Base-by-base conservation (phyloP, 2,888 invertebrate genomes). In the Crocallis elinguaria region DNA sequence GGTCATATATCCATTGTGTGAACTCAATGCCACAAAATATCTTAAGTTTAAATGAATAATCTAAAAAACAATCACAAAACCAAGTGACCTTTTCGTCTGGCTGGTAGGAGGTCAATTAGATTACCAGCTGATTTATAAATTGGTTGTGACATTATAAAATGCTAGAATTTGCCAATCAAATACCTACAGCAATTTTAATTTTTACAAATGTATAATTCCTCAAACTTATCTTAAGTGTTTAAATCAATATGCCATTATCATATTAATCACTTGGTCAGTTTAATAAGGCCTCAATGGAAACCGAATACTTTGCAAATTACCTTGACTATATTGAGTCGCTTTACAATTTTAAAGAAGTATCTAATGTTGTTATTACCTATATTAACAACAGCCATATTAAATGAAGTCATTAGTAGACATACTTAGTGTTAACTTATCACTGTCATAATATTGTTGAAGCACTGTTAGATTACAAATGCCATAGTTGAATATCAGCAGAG, bases 401-500 rank as follows among this genome's bases (percentile, higher is more conserved):
- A 37, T 37, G 27, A n/a, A 16, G 29, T 45, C 19, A 29, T 37
- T 46, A 46, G 37, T 35, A 2, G 17, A 44, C 30, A 9, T 38
- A 44, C 16, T 33, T 27, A 30, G 19, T 29, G 12, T 44, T 35
- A n/a, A n/a, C n/a, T n/a, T n/a, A 19, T 45, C 36, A 45, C 19
- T 12, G 17, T 36, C 17, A 36, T 36, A 27, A 11, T 23, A 21
- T 12, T 53, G 13, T 46, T 48, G 41, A 38, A 51, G 44, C 27
- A 43, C 11, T 35, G 36, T 35, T 41, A 32, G n/a, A 12, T 37
- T 38, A 33, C 23, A 6, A 17, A 33, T 23, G 8, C 13, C 27
- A 9, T 29, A 44, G 30, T 12, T 43, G 29, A 12, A 32, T 62
- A 69, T 68, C 67, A 75, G 81, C 69, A 61, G 76, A 73, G 68